Percentiles rank a stretch among this genome's conserved stretches.
These are phyloP conservation scores for Sebastes steindachneri DNA, from an alignment of 2,797 vertebrate species.

Conservation along the genomic window DNA sequence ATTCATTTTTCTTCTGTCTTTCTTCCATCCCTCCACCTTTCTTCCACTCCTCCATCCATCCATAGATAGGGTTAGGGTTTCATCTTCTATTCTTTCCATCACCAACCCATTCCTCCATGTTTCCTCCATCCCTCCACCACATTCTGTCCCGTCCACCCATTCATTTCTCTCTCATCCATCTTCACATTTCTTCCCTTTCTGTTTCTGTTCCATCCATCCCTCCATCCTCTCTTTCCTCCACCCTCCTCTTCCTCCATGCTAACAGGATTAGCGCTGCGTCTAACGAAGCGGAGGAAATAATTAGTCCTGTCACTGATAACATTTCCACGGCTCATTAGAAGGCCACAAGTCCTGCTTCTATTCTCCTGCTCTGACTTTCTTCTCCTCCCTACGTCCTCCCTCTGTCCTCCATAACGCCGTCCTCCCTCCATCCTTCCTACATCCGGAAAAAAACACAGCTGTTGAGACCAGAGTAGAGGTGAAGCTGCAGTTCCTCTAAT, in stretches of 20 bases:
- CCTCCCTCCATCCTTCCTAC: not conserved
- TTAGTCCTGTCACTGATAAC: constrained; percentile 83
- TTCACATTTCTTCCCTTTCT: not conserved
- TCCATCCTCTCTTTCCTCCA: constrained; percentile 7
- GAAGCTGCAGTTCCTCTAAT: not conserved
- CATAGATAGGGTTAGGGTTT: not conserved
- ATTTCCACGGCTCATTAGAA: constrained; percentile 76
- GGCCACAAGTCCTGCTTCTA: constrained; percentile 49
- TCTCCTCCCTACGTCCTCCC: not conserved
- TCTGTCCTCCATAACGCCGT: not conserved
- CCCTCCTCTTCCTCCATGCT: constrained; percentile 49
- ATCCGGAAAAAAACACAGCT: not conserved
- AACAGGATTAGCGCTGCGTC: constrained; percentile 81
- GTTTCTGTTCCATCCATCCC: not conserved
- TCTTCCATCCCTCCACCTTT: not conserved
- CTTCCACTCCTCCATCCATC: not conserved
- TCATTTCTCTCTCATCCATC: not conserved
- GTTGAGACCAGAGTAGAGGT: not conserved
- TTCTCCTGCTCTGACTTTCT: constrained; percentile 7
- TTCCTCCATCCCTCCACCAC: not conserved
- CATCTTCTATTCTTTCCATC: not conserved
- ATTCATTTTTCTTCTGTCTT: not conserved
- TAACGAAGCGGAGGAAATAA: constrained; percentile 82
- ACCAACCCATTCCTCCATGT: not conserved
- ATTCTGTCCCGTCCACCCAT: not conserved